Evolutionary conservation across 2,113 vertebrate species (phyloP), one percentile per base, ranked within the genome.

Genomic region (Stigmatopora nigra): DNA sequence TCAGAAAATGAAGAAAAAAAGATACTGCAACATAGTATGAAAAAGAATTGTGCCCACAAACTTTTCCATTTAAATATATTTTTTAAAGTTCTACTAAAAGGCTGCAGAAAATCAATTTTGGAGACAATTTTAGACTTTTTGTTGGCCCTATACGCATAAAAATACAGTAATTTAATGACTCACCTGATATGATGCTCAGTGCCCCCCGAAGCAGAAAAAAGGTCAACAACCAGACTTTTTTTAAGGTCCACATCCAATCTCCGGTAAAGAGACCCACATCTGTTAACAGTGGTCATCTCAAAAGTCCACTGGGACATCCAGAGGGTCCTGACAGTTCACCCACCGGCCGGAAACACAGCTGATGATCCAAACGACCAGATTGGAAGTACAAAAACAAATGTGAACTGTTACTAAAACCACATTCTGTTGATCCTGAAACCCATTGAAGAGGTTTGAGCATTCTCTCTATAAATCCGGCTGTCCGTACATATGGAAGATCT

Each of bases 111-210:
- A n/a, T n/a, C n/a, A n/a, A n/a, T n/a, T n/a, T n/a, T n/a, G n/a
- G n/a, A n/a, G n/a, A n/a, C n/a, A n/a, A n/a, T n/a, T n/a, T n/a
- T n/a, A n/a, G n/a, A n/a, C n/a, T n/a, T n/a, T n/a, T n/a, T n/a
- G n/a, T n/a, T n/a, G n/a, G n/a, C n/a, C n/a, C n/a, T n/a, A n/a
- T n/a, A n/a, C n/a, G n/a, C n/a, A n/a, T n/a, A n/a, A n/a, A n/a
- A n/a, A n/a, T n/a, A n/a, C n/a, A n/a, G 38, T 41, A 41, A 41
- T 41, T 41, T 41, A 41, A 16, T 56, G 22, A 22, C 53, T 56
- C 53, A 56, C 72, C 95, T 93, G 77, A 93, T 73, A 0, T 91
- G 87, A 73, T 85, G 91, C 76, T 90, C 88, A 51, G 92, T 70
- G 61, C 49, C 44, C 52, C 62, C 56, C 44, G 67, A 41, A 8